phyloP scores from a whole-genome alignment of 2,888 invertebrate species.

The Junonia oenone region DNA sequence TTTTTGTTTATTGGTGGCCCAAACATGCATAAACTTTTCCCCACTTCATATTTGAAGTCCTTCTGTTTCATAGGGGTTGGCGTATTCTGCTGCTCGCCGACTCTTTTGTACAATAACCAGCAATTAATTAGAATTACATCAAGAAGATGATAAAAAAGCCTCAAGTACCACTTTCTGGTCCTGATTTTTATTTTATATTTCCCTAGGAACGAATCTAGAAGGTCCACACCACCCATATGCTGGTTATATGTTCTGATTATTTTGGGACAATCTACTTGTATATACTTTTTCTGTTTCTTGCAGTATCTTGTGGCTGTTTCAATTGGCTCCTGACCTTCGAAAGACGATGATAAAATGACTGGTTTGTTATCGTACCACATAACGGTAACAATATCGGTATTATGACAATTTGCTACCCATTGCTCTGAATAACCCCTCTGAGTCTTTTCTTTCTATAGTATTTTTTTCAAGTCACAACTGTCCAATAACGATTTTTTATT shows the following conservation, averaged over 20 bases:
- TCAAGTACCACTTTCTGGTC: background rate
- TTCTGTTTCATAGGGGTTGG: too few relatives aligned
- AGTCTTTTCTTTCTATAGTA: constrained; percentile 1
- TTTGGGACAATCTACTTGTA: constrained; percentile 24
- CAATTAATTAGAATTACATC: too few relatives aligned
- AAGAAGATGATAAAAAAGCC: background rate
- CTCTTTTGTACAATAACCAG: constrained; percentile 25
- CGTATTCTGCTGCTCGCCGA: constrained; percentile 17
- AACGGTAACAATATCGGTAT: constrained; percentile 12
- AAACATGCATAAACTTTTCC: too few relatives aligned
- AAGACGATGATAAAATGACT: too few relatives aligned
- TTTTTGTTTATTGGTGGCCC: too few relatives aligned
- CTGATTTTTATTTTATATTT: constrained; percentile 25
- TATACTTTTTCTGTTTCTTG: constrained; percentile 24
- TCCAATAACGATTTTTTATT: too few relatives aligned
- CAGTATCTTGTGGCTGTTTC: constrained; percentile 14
- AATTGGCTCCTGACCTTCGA: constrained; percentile 25
- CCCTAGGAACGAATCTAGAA: constrained; percentile 25
- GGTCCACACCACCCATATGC: constrained; percentile 29
- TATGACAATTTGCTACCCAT: constrained; percentile 20
- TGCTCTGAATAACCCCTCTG: constrained; percentile 12
- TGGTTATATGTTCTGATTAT: constrained; percentile 17
- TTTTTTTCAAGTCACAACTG: too few relatives aligned
- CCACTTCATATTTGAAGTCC: too few relatives aligned
- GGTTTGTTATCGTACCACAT: constrained; percentile 30